A percentile compares a stretch with the other conserved stretches of the same genome.
These are phyloP conservation scores for Taphrorychus bicolor DNA, from an alignment of 2,888 invertebrate species.

Conservation along the genomic window DNA sequence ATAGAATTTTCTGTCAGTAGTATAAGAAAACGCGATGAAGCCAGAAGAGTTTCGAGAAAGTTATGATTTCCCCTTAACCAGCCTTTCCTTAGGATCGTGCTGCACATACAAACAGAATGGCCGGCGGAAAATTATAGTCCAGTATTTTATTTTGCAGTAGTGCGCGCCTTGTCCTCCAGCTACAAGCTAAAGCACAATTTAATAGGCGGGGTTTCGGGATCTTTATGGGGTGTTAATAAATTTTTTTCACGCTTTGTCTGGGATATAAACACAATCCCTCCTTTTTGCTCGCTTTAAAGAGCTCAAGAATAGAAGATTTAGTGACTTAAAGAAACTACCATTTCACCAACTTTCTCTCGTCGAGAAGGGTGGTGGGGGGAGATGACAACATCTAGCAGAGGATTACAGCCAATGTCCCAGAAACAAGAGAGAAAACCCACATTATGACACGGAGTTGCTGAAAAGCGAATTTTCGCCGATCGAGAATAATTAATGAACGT, in stretches of 20 bases:
- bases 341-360: too few species aligned
- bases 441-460: not conserved
- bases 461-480: slow-evolving; percentile 11
- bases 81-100: slow-evolving; percentile 49
- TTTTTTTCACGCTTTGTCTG: slow-evolving; percentile 30
- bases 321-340: too few species aligned
- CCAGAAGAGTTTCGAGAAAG: slow-evolving; percentile 19
- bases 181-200: slow-evolving; percentile 39
- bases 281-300: not conserved
- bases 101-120: slow-evolving; percentile 50
- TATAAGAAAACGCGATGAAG: slow-evolving; percentile 18
- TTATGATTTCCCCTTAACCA: slow-evolving; percentile 47
- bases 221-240: slow-evolving; percentile 37
- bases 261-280: slow-evolving; percentile 1
- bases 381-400: too few species aligned
- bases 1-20: slow-evolving; percentile 7
- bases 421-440: not conserved
- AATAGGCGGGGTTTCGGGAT: slow-evolving; percentile 30
- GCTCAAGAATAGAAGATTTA: not conserved
- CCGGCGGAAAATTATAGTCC: slow-evolving; percentile 48
- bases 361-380: too few species aligned
- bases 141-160: slow-evolving; percentile 50
- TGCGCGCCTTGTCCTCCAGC: slow-evolving; percentile 38
- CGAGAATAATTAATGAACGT: slow-evolving; percentile 29
- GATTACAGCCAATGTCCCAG: not conserved